Evolutionary conservation across 2,888 invertebrate species (phyloP).

Genomic region (Rhodophaea formosa): DNA sequence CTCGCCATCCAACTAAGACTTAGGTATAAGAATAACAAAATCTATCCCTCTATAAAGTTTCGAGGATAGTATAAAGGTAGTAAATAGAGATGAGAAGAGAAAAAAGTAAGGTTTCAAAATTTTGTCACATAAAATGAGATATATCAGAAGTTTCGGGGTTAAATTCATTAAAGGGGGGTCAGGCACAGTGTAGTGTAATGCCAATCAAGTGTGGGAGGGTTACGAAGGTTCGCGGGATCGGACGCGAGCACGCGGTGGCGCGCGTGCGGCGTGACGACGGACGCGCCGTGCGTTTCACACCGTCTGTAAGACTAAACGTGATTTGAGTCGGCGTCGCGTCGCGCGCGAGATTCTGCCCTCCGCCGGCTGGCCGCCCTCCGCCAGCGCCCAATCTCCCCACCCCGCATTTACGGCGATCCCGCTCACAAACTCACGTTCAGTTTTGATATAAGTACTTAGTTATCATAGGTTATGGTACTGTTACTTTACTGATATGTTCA

Average conservation of each 20-base stretch:
- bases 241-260: constrained; percentile 35
- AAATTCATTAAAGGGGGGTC: constrained; percentile 2
- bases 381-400: constrained; percentile 45
- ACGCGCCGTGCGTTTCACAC: constrained; percentile 52
- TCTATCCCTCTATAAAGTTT: constrained; percentile 13
- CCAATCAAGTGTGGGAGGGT: constrained; percentile 27
- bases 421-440: constrained; percentile 31
- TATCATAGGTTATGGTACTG: too few relatives aligned
- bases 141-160: neutral
- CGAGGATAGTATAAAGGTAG: neutral
- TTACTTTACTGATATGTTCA: too few relatives aligned
- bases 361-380: constrained; percentile 48
- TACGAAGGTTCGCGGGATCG: constrained; percentile 36
- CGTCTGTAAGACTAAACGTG: constrained; percentile 63
- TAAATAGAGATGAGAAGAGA: neutral
- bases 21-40: constrained; percentile 14
- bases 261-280: constrained; percentile 27
- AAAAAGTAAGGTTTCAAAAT: neutral
- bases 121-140: neutral
- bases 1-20: constrained; percentile 48
- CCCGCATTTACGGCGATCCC: constrained; percentile 35
- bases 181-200: constrained; percentile 18
- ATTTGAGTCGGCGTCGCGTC: constrained; percentile 54
- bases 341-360: constrained; percentile 54
- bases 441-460: constrained; percentile 10